These are phyloP conservation scores for Sparus aurata DNA, from an alignment of 2,797 vertebrate species.

Conservation along the genomic window DNA sequence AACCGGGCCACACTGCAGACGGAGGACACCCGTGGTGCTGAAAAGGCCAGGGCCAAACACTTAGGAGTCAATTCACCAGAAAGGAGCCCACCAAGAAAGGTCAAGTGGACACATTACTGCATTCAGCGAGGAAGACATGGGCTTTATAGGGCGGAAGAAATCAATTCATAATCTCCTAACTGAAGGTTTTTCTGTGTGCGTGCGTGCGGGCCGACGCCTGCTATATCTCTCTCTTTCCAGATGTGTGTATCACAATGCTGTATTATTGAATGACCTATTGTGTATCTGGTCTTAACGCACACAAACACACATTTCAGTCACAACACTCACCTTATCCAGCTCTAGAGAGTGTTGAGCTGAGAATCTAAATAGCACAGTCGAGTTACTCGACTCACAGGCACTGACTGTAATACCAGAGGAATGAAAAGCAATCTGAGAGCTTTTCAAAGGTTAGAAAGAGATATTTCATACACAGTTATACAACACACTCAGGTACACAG, in stretches of 20 bases:
- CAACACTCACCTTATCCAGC: conserved; percentile 66
- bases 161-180: conserved; percentile 86
- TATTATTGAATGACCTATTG: conserved; percentile 81
- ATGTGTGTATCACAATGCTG: conserved; percentile 64
- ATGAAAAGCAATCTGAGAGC: conserved; percentile 53
- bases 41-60: conserved; percentile 85
- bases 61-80: conserved; percentile 84
- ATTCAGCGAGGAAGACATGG: conserved; percentile 77
- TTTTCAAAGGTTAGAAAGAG: conserved; percentile 57
- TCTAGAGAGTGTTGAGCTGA: conserved; percentile 36
- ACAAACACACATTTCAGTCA: conserved; percentile 66
- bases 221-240: conserved; percentile 65
- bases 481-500: conserved; percentile 53
- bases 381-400: conserved; percentile 43
- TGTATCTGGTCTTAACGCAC: conserved; percentile 65
- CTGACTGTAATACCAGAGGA: conserved; percentile 40
- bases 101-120: conserved; percentile 82
- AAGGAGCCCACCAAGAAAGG: conserved; percentile 82
- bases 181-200: conserved; percentile 76
- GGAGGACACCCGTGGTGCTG: conserved; percentile 77
- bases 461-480: conserved; percentile 65
- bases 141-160: conserved; percentile 84
- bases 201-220: conserved; percentile 38
- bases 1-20: conserved; percentile 73
- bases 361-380: conserved; percentile 70